Evolutionary conservation across 2,113 vertebrate species (phyloP), one percentile per base, ranked within the genome.

Genomic region (Petromus typicus): DNA sequence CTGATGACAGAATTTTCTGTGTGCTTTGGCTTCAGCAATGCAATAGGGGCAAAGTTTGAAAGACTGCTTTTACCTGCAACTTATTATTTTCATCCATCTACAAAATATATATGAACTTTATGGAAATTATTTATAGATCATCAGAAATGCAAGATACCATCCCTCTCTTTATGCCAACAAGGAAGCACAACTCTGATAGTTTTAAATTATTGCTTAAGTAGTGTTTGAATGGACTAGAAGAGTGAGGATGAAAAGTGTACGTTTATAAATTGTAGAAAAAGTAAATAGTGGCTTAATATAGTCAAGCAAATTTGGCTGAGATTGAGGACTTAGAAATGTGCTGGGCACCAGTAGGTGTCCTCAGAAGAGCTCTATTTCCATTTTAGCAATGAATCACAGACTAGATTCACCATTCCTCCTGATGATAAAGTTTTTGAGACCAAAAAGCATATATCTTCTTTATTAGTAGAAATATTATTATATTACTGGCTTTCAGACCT

Each of bases 121-220:
- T 85, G 91, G 86, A 66, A 8, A 66, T 91, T 91, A 75, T 87
- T 89, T 89, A 37, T 25, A 64, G 51, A 69, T 83, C n/a, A 83
- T 3, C 5, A 63, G 20, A 43, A 59, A 48, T 81, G 80, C 86
- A 91, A 90, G 79, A 51, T 59, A 34, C 1, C 20, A 48, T 48
- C 64, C 5, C 45, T 84, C 7, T 73, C 18, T n/a, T 51, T 18
- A 32, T 94, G 43, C 22, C 40, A 51, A 91, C 43, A 20, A 79
- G 22, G 12, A 57, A 93, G 18, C 61, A 37, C 88, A 63, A 81
- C 10, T 17, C 25, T 63, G 23, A 63, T 54, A 45, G 30, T 83
- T 93, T 88, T 66, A 67, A 54, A 54, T 61, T 51, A 75, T 64
- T 59, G 56, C 16, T 18, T 76, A 17, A 40, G 66, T 56, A 80